phyloP scores from a whole-genome alignment of 2,113 vertebrate genomes.

The Piliocolobus tephrosceles region DNA sequence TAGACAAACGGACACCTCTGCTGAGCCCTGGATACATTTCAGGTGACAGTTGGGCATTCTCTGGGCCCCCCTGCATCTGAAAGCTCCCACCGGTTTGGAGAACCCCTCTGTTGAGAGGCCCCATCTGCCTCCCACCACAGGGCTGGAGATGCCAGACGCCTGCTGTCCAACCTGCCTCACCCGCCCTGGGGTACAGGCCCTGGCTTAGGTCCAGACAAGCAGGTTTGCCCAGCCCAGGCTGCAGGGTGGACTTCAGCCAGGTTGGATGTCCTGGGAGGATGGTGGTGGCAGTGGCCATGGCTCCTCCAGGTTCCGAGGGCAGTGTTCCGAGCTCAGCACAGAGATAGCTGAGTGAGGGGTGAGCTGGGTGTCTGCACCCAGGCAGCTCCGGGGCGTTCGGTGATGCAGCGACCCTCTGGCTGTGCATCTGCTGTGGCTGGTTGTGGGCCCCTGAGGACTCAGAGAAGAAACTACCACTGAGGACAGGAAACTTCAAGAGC shows the following conservation, averaged over 20 bases:
- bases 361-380: no score
- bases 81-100: neutral
- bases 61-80: neutral
- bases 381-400: fast-evolving
- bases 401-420: neutral
- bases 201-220: neutral
- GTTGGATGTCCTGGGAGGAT: no score
- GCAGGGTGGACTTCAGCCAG: neutral
- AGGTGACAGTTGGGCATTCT: neutral
- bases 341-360: no score
- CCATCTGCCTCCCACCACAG: neutral
- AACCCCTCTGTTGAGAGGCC: neutral
- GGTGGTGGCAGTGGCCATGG: neutral
- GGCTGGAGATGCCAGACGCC: neutral
- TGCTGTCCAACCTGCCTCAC: neutral
- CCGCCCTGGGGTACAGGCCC: neutral
- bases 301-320: neutral
- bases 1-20: no score
- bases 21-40: neutral
- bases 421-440: neutral
- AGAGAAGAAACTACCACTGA: neutral
- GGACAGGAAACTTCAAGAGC: neutral
- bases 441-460: neutral
- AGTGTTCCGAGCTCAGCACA: neutral
- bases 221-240: neutral